Evolutionary conservation across 2,113 vertebrate species (phyloP).

Genomic region (Zosterops pallidus): DNA sequence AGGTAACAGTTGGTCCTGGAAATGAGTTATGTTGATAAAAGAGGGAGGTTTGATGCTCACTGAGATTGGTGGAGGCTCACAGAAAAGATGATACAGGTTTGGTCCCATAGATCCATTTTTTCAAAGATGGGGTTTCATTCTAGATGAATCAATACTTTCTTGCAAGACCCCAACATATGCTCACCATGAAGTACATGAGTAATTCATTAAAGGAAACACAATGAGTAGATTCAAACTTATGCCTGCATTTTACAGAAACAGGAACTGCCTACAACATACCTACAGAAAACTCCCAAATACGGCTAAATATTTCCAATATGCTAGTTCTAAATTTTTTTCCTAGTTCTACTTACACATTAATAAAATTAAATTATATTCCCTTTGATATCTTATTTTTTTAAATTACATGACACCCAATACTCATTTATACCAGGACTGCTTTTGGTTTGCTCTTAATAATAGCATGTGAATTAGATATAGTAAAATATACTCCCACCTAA

Average conservation of each 20-base stretch:
- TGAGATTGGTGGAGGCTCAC: not conserved
- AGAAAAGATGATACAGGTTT: not conserved
- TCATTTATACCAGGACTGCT: not conserved
- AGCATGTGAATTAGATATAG: not conserved
- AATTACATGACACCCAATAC: not conserved
- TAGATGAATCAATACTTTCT: not conserved
- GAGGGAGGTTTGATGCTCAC: not conserved
- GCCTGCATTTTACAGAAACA: not conserved
- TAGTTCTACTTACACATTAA: not conserved
- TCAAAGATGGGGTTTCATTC: not conserved
- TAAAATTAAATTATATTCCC: not conserved
- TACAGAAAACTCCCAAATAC: not conserved
- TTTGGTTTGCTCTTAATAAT: not conserved
- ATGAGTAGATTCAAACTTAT: not conserved
- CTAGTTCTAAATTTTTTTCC: not conserved
- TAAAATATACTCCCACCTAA: not conserved
- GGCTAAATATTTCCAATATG: not conserved
- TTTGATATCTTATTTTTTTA: not conserved
- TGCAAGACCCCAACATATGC: not conserved
- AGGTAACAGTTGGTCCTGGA: not conserved
- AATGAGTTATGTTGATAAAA: not conserved
- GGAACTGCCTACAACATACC: not conserved
- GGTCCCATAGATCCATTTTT: not conserved
- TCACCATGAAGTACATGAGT: not conserved
- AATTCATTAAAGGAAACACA: not conserved